Conservation (phyloP, 92 coral and sea anemone species). For the Montipora capitata region DNA sequence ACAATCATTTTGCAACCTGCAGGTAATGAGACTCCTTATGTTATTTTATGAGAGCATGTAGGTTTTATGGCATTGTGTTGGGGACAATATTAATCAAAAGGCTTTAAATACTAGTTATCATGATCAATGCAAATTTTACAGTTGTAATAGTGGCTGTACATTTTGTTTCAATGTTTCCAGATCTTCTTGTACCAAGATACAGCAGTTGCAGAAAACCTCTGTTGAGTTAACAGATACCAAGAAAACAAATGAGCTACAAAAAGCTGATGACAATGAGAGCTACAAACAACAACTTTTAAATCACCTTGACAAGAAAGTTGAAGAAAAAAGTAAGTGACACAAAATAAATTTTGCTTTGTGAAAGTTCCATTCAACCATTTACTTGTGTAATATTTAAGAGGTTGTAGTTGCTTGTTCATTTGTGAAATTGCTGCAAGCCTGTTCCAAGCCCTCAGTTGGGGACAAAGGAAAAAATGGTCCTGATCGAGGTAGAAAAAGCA, state of each 20-base stretch:
- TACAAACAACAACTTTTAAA: constrained; percentile 78
- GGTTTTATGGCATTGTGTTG: too few relatives aligned
- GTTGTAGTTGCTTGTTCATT: background rate
- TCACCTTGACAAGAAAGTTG: constrained; percentile 86
- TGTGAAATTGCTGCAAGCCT: too few relatives aligned
- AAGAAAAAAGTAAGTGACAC: constrained; percentile 79
- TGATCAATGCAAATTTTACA: too few relatives aligned
- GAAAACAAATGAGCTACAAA: background rate
- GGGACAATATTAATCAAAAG: too few relatives aligned
- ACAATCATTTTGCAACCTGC: too few relatives aligned
- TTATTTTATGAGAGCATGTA: too few relatives aligned
- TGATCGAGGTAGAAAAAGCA: too few relatives aligned
- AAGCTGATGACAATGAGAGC: background rate
- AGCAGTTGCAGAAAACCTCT: background rate
- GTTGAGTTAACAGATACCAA: background rate
- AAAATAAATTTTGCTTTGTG: background rate
- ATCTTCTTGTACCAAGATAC: background rate
- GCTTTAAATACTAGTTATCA: too few relatives aligned
- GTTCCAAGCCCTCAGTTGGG: too few relatives aligned
- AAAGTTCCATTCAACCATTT: background rate
- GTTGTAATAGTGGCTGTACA: too few relatives aligned
- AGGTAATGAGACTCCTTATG: too few relatives aligned
- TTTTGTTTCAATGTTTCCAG: background rate
- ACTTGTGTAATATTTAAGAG: background rate
- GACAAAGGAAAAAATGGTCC: too few relatives aligned